These are phyloP conservation scores for Leptodirus hochenwartii DNA, from an alignment of 2,888 invertebrate species.

Conservation along the genomic window DNA sequence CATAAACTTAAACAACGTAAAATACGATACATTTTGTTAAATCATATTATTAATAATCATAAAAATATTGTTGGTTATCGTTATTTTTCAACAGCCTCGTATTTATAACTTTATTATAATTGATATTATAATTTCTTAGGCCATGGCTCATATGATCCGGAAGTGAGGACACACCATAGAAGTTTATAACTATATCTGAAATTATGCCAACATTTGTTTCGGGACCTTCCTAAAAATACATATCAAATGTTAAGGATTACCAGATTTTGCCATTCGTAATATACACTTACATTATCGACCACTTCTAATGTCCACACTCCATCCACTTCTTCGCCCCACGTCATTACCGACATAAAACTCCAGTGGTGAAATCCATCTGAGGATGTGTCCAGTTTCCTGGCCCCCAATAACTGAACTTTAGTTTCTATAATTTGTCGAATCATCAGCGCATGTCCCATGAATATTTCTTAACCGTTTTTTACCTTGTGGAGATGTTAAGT, in stretches of 20 bases:
- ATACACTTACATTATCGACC: slow-evolving; percentile 31
- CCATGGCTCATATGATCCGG: slow-evolving; percentile 44
- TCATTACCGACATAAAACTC: slow-evolving; percentile 78
- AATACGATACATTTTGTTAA: too few relatives aligned
- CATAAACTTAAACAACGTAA: too few relatives aligned
- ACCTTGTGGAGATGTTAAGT: slow-evolving; percentile 63
- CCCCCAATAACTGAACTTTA: slow-evolving; percentile 46
- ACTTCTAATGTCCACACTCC: slow-evolving; percentile 46
- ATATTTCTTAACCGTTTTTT: slow-evolving; percentile 14
- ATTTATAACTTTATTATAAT: too few relatives aligned
- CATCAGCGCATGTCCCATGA: neutral
- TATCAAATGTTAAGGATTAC: slow-evolving; percentile 4
- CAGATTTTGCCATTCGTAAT: neutral
- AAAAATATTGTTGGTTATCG: too few relatives aligned
- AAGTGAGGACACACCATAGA: slow-evolving; percentile 52
- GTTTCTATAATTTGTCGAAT: slow-evolving; percentile 34
- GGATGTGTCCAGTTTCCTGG: slow-evolving; percentile 51
- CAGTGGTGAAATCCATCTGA: slow-evolving; percentile 55
- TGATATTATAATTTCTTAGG: slow-evolving; percentile 32
- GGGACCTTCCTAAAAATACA: slow-evolving; percentile 11
- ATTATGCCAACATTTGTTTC: slow-evolving; percentile 11
- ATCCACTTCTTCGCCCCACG: slow-evolving; percentile 70
- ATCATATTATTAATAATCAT: too few relatives aligned
- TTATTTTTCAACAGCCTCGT: too few relatives aligned
- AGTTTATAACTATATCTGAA: slow-evolving; percentile 12